Evolutionary conservation across 2,113 vertebrate species (phyloP).

Genomic region (Aspidoscelis tigris): DNA sequence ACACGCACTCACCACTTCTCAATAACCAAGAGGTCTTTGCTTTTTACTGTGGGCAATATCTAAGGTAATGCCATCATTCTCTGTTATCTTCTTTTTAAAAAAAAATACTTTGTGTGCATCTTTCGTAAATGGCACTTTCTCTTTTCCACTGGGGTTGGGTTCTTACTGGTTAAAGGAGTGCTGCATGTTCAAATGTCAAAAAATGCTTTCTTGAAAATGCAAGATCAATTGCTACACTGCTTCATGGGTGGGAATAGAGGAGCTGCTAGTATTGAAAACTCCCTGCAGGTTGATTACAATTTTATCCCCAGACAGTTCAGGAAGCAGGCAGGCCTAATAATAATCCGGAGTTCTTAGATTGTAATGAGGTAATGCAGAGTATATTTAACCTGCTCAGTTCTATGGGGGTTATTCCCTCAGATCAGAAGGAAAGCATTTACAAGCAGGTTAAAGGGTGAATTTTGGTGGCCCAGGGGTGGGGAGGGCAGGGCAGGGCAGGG

Average conservation of each 20-base stretch:
- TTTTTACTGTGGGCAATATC: slow-evolving; percentile 65
- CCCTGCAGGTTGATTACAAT: slow-evolving; percentile 69
- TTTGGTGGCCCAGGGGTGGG: no score
- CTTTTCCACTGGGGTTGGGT: no score
- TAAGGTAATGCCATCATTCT: not conserved
- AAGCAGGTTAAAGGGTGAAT: no score
- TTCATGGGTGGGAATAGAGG: slow-evolving; percentile 52
- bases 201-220: slow-evolving; percentile 55
- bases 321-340: slow-evolving; percentile 57
- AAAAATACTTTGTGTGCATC: no score
- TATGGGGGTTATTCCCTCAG: not conserved
- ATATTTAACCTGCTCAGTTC: not conserved
- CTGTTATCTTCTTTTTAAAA: no score
- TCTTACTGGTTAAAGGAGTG: slow-evolving; percentile 14
- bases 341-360: not conserved
- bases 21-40: slow-evolving; percentile 50
- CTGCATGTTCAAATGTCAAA: slow-evolving; percentile 38
- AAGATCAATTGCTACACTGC: slow-evolving; percentile 59
- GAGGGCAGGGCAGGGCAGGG: no score
- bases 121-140: no score
- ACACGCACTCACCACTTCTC: slow-evolving; percentile 29
- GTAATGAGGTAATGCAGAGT: not conserved
- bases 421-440: no score
- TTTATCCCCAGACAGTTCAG: slow-evolving; percentile 60
- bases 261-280: slow-evolving; percentile 58